Conservation (phyloP, 2,113 vertebrate genomes). For the Sphyrna mokarran region DNA sequence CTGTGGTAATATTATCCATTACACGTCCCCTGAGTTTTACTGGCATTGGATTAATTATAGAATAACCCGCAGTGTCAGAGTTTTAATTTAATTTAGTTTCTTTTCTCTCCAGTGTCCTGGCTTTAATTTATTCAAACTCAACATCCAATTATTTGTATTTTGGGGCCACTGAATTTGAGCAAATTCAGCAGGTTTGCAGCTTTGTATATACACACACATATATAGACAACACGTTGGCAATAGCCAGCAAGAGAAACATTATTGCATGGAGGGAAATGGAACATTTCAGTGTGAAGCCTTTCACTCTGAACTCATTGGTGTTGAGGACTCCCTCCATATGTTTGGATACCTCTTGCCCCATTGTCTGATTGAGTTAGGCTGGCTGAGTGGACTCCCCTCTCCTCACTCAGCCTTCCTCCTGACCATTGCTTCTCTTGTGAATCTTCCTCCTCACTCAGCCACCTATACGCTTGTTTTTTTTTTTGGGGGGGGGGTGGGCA, state of each 20-base stretch:
- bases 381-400: neutral
- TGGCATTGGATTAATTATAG: neutral
- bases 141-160: no score
- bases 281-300: neutral
- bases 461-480: no score
- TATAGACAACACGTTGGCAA: neutral
- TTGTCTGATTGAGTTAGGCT: neutral
- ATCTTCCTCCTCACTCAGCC: no score
- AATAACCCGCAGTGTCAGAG: neutral
- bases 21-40: no score
- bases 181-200: neutral
- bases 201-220: no score
- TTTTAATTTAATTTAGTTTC: no score
- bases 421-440: no score
- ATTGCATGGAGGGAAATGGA: neutral
- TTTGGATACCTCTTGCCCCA: no score
- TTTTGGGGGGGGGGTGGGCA: no score
- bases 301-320: neutral
- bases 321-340: neutral
- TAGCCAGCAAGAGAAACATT: neutral
- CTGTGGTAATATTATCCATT: neutral
- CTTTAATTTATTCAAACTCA: neutral
- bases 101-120: no score
- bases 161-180: neutral
- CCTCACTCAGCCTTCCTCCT: neutral